Percentiles rank a stretch among this genome's conserved stretches.
phyloP scores from a whole-genome alignment of 2,113 vertebrate species.

The Chlamydotis undulata region DNA sequence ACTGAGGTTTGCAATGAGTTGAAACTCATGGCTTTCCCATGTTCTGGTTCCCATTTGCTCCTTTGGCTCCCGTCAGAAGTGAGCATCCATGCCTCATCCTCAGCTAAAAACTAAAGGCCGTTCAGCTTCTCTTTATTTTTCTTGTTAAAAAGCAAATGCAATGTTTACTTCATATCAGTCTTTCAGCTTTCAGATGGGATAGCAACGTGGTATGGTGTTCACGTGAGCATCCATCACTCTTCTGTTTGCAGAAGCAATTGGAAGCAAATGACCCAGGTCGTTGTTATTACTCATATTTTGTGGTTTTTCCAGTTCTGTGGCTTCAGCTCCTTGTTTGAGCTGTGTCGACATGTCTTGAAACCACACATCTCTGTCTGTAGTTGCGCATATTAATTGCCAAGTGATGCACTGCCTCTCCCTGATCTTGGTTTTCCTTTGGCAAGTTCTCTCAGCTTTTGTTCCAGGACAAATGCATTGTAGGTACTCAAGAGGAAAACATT shows the following conservation, averaged over 20 bases:
- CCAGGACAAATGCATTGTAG: background rate
- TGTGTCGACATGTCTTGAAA: slow-evolving; percentile 1
- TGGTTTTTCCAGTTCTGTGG: background rate
- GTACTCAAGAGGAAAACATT: slow-evolving; percentile 21
- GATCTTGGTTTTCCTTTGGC: background rate
- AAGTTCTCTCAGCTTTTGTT: background rate
- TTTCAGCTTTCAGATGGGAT: background rate
- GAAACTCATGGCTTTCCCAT: fast-evolving
- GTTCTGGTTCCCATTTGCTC: background rate
- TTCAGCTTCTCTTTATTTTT: background rate
- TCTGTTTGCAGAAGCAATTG: slow-evolving; percentile 57
- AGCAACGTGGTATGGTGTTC: background rate
- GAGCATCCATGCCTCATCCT: background rate
- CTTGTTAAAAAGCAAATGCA: background rate
- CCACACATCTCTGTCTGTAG: slow-evolving; percentile 19
- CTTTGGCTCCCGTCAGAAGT: background rate
- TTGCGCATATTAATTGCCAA: slow-evolving; percentile 45
- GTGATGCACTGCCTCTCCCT: slow-evolving; percentile 14
- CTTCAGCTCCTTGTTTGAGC: slow-evolving; percentile 53
- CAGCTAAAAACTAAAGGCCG: background rate
- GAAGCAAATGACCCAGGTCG: slow-evolving; percentile 42
- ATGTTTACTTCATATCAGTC: background rate
- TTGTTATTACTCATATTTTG: slow-evolving; percentile 49
- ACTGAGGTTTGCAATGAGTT: background rate
- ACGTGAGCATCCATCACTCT: slow-evolving; percentile 19